Conservation (phyloP, 1,140 invertebrate genomes). For the Drosophila cardini region DNA sequence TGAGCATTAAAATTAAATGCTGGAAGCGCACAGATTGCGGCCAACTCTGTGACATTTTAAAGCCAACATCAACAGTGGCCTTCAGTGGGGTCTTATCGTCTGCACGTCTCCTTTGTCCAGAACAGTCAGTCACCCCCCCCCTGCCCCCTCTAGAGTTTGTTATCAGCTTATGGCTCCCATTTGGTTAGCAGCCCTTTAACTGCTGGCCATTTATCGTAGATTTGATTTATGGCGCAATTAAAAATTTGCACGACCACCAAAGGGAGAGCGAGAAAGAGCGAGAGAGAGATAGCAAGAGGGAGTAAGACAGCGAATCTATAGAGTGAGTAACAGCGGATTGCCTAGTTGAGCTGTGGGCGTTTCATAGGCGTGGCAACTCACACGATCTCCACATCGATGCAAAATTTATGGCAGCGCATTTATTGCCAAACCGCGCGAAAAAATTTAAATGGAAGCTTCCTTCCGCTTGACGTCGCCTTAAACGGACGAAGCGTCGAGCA, state of each 20-base stretch:
- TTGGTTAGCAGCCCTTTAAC: constrained; percentile 83
- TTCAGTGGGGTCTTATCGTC: constrained; percentile 59
- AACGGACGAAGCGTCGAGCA: constrained; percentile 38
- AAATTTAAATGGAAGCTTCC: constrained; percentile 69
- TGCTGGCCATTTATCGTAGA: constrained; percentile 79
- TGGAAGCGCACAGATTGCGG: constrained; percentile 33
- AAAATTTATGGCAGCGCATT: constrained; percentile 78
- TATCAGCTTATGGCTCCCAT: constrained; percentile 82
- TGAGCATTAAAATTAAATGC: constrained; percentile 70
- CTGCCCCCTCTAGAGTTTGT: constrained; percentile 43
- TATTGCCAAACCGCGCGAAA: constrained; percentile 61
- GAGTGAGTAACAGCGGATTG: not conserved
- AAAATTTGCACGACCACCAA: constrained; percentile 63
- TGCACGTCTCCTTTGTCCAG: constrained; percentile 41
- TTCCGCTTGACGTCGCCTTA: constrained; percentile 46
- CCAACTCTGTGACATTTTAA: constrained; percentile 69
- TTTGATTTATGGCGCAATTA: constrained; percentile 82
- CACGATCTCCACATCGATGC: constrained; percentile 61
- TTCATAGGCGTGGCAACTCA: constrained; percentile 53
- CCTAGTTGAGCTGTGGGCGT: constrained; percentile 5
- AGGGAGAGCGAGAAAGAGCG: not conserved
- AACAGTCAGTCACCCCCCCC: not conserved
- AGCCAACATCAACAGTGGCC: constrained; percentile 30
- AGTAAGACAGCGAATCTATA: not conserved
- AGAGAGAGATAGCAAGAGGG: not conserved